Conservation (phyloP, 2,888 invertebrate genomes). For the Pyrocoelia pectoralis region DNA sequence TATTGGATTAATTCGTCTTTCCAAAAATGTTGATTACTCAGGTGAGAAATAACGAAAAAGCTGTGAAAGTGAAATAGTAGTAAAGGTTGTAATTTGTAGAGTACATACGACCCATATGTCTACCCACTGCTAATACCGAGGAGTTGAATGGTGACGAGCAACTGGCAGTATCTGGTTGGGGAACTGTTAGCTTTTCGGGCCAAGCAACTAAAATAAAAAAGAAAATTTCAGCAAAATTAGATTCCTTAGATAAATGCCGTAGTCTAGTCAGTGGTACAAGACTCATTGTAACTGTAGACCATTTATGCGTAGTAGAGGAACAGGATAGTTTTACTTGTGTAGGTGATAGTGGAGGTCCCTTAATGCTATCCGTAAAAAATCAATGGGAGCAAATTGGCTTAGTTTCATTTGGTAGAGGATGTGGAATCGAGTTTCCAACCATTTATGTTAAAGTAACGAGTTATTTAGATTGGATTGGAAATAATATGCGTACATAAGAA, state of each 20-base stretch:
- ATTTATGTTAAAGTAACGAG: neutral
- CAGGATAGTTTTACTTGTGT: neutral
- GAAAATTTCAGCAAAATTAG: neutral
- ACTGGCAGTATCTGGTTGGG: constrained; percentile 57
- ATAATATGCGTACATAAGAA: neutral
- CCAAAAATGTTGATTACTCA: constrained; percentile 51
- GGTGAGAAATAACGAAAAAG: no score
- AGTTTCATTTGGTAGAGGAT: neutral
- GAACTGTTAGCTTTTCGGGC: constrained; percentile 39
- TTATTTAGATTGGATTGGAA: constrained; percentile 1
- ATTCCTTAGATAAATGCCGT: neutral
- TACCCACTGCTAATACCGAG: constrained; percentile 54
- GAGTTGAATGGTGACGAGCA: neutral
- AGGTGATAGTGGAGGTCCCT: constrained; percentile 3
- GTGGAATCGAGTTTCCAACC: neutral
- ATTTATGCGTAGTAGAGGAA: neutral
- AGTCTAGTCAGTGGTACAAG: neutral
- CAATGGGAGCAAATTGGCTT: constrained; percentile 1
- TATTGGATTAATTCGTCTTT: constrained; percentile 61
- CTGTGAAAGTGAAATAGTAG: no score
- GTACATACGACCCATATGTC: constrained; percentile 60
- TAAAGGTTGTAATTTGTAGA: constrained; percentile 58
- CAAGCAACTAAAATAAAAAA: neutral
- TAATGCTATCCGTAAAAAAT: constrained; percentile 4
- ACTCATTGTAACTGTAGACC: neutral